Percentiles rank a stretch among this genome's conserved stretches.
Conservation (phyloP, 1,140 invertebrate species). For the Zaprionus nigranus region DNA sequence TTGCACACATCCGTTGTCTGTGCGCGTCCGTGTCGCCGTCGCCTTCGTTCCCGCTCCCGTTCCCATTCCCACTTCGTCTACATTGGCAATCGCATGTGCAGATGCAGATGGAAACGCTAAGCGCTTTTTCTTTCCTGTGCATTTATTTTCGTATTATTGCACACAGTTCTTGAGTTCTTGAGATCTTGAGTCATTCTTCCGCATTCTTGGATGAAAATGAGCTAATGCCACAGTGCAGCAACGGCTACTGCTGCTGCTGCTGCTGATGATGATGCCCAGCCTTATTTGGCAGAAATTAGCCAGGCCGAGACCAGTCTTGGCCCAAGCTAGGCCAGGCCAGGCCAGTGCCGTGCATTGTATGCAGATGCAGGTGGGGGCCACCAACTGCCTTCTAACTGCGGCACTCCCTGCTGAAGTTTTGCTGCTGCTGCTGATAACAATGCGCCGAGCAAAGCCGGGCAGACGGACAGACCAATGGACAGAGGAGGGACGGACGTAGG, state of each 20-base stretch:
- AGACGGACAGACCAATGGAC: conserved; percentile 1
- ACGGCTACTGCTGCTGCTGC: conserved; percentile 3
- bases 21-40: conserved; percentile 4
- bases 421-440: conserved; percentile 62
- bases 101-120: conserved; percentile 64
- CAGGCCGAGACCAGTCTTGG: conserved; percentile 32
- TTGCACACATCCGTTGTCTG: conserved; percentile 39
- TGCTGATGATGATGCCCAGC: conserved; percentile 47
- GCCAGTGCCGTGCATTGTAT: conserved; percentile 52
- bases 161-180: conserved; percentile 55
- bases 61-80: neutral
- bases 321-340: neutral
- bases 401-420: conserved; percentile 41
- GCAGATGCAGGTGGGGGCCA: conserved; percentile 56
- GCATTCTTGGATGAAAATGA: conserved; percentile 79
- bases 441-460: conserved; percentile 36
- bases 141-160: conserved; percentile 82
- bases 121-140: conserved; percentile 66
- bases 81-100: conserved; percentile 56
- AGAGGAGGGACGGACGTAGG: conserved; percentile 6
- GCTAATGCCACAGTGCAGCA: conserved; percentile 8
- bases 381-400: conserved; percentile 13
- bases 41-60: neutral
- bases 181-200: conserved; percentile 80
- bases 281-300: conserved; percentile 76